Evolutionary conservation across 2,113 vertebrate genomes (phyloP).

Genomic region (Rhegmatorhina hoffmannsi): DNA sequence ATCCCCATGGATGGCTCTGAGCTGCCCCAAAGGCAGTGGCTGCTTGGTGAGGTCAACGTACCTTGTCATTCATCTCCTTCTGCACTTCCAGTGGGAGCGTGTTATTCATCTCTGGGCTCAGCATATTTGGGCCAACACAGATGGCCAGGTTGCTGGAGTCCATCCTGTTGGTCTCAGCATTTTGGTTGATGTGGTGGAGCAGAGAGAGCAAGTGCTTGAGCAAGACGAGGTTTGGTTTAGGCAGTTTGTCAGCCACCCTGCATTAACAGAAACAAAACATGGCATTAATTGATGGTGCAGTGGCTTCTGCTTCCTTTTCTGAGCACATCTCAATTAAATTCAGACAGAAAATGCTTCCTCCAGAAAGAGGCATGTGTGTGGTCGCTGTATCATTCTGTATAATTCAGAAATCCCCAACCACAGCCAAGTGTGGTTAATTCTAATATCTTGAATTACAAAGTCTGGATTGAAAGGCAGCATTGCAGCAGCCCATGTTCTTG

Average conservation of each 20-base stretch:
- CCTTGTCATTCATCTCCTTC: conserved; percentile 79
- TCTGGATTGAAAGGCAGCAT: not conserved
- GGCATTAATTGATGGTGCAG: not conserved
- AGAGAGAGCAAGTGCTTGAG: conserved; percentile 79
- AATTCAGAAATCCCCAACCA: conserved; percentile 47
- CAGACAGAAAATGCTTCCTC: not conserved
- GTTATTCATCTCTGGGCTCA: conserved; percentile 69
- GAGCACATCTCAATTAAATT: not conserved
- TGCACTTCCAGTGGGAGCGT: conserved; percentile 72
- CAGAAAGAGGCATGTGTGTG: conserved; percentile 4
- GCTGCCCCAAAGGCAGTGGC: not conserved
- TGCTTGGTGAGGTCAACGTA: not conserved
- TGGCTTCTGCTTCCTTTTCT: not conserved
- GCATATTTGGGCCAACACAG: conserved; percentile 89
- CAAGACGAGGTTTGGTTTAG: conserved; percentile 73
- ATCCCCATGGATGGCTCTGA: not conserved
- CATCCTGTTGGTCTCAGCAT: conserved; percentile 84
- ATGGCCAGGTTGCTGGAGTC: conserved; percentile 88
- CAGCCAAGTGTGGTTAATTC: not conserved
- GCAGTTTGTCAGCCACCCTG: conserved; percentile 84
- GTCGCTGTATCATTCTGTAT: not conserved
- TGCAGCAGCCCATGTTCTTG: not conserved
- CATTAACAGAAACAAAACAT: not conserved
- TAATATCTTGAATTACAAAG: not conserved
- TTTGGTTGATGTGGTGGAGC: conserved; percentile 83